These are phyloP conservation scores for Thalpophila matura DNA, from an alignment of 2,888 invertebrate genomes.

Conservation along the genomic window DNA sequence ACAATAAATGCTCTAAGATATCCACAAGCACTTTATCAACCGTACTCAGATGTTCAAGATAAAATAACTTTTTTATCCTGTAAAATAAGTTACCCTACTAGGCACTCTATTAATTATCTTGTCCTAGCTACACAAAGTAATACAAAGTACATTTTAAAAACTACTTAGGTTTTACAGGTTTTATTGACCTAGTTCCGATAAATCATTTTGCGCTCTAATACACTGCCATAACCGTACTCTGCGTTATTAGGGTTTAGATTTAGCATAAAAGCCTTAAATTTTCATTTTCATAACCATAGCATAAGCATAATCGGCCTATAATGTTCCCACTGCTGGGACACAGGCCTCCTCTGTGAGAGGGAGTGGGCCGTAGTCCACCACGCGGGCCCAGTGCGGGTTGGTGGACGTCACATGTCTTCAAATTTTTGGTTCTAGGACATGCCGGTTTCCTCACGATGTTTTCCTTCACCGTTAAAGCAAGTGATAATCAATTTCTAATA, in stretches of 20 bases:
- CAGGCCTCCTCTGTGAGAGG: too few species aligned
- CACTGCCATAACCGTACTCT: neutral
- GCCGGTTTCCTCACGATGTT: too few species aligned
- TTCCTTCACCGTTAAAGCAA: too few species aligned
- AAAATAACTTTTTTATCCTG: constrained; percentile 3
- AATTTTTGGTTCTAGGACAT: too few species aligned
- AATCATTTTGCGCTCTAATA: constrained; percentile 15
- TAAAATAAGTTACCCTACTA: constrained; percentile 11
- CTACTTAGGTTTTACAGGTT: constrained; percentile 11
- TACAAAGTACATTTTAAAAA: constrained; percentile 31
- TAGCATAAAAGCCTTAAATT: too few species aligned
- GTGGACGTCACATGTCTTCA: too few species aligned
- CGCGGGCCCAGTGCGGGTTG: too few species aligned
- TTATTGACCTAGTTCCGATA: constrained; percentile 27
- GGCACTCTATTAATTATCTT: constrained; percentile 32
- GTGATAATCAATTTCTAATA: too few species aligned
- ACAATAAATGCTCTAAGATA: neutral
- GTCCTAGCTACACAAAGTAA: constrained; percentile 13
- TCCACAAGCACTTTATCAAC: constrained; percentile 4
- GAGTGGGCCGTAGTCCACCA: too few species aligned
- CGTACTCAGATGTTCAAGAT: neutral
- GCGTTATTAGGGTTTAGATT: constrained; percentile 9
- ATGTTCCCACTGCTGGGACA: too few species aligned
- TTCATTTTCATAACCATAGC: constrained; percentile 30
- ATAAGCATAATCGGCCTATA: too few species aligned